Evolutionary conservation across 2,888 invertebrate genomes (phyloP), one percentile per base, ranked within the genome.

Genomic region (Coremacera marginata): DNA sequence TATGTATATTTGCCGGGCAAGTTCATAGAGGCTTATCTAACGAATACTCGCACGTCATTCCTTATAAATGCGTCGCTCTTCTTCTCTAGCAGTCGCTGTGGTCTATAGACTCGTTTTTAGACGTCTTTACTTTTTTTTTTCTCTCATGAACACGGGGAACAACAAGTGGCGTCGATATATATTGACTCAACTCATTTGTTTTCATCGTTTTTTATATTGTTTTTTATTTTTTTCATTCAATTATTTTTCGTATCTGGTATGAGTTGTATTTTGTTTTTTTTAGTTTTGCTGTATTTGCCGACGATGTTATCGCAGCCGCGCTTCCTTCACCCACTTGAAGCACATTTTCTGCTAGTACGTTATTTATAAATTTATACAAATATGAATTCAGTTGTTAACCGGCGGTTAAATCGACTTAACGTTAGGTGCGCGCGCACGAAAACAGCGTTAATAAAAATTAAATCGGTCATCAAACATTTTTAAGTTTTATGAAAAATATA

Each of bases 321-420:
- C 62, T 34, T 27, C 31, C 70, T 55, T 65, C 65, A 44, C 51
- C 55, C 72, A 72, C 72, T 68, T 67, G 63, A 70, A 65, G 63
- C 75, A 37, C 52, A 34, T 70, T 37, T 63, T 55, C 37, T 34
- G 19, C 27, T 63, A 57, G 51, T 34, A 65, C 68, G 76, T 63
- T 70, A 77, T 79, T 79, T 78, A 80, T 78, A 81, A 78, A 79
- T 80, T 80, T 79, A 79, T 76, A 77, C 71, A 44, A 76, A 65
- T n/a, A 34, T 63, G 73, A 77, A 76, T 84, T 87, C 85, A 88
- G 87, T 88, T 85, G 88, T 86, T 86, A 85, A 84, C 84, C 87
- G 87, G 83, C 85, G 82, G 85, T 87, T 84, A 82, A 82, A 82
- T 81, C 74, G 83, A 78, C 78, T 80, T 78, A 83, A 83, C 87